Percentiles rank a stretch among this genome's conserved stretches.
Evolutionary conservation across 2,113 vertebrate genomes (phyloP).

Genomic region (Lonchura striata): DNA sequence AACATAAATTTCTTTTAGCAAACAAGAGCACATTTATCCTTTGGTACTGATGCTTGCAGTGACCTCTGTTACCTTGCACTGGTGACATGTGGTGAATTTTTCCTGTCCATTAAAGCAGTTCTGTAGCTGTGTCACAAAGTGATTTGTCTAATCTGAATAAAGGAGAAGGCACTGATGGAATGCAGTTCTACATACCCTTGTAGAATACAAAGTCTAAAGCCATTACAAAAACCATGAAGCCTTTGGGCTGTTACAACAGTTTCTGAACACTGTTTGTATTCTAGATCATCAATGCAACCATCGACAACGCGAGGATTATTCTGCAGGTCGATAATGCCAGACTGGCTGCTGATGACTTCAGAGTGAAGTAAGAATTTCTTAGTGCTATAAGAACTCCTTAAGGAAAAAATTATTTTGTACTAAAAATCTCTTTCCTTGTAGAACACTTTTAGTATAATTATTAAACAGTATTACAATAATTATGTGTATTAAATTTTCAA

Average conservation of each 20-base stretch:
- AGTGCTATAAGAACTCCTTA: neutral
- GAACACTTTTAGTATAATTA: neutral
- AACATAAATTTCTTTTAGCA: neutral
- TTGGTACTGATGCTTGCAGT: accelerated
- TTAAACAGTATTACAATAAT: neutral
- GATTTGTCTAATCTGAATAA: neutral
- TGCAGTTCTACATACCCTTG: neutral
- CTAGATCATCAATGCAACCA: slow-evolving; percentile 74
- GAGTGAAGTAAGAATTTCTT: slow-evolving; percentile 74
- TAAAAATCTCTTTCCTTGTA: neutral
- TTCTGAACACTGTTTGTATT: neutral
- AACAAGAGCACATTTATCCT: neutral
- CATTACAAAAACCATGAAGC: neutral
- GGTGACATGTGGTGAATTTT: neutral
- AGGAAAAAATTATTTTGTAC: neutral
- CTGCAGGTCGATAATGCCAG: slow-evolving; percentile 78
- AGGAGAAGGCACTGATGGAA: neutral
- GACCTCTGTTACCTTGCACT: neutral
- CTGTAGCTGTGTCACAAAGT: neutral
- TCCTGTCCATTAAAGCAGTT: neutral
- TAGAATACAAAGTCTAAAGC: neutral
- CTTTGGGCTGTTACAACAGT: neutral
- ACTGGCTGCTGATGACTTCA: slow-evolving; percentile 83
- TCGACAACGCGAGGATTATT: slow-evolving; percentile 72
- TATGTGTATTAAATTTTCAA: neutral